A percentile compares a stretch with the other conserved stretches of the same genome.
These are phyloP conservation scores for Apis florea DNA, from an alignment of 1,140 invertebrate genomes.

Conservation along the genomic window DNA sequence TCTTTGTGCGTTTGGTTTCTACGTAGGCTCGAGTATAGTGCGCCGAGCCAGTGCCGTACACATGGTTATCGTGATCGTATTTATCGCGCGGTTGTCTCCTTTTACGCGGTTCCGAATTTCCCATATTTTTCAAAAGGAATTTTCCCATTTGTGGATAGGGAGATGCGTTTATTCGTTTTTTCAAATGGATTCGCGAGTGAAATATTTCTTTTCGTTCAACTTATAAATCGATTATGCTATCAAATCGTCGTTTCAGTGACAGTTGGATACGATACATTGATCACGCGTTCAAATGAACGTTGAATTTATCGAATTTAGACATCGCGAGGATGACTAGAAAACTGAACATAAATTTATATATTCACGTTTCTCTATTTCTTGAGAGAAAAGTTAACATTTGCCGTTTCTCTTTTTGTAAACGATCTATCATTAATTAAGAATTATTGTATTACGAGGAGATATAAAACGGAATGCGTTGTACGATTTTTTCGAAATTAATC, in stretches of 20 bases:
- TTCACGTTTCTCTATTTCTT: too few species aligned
- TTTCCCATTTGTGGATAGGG: not conserved
- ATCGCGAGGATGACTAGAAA: too few species aligned
- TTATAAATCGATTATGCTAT: not conserved
- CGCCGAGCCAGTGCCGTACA: slow-evolving; percentile 27
- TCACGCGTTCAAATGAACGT: too few species aligned
- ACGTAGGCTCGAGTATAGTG: not conserved
- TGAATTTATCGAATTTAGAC: too few species aligned
- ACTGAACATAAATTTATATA: too few species aligned
- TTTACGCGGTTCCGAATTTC: slow-evolving; percentile 38
- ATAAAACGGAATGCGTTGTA: too few species aligned
- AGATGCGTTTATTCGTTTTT: slow-evolving; percentile 18
- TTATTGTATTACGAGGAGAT: too few species aligned
- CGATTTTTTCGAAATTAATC: too few species aligned
- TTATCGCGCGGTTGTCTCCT: slow-evolving; percentile 12
- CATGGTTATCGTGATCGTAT: not conserved
- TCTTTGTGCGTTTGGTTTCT: slow-evolving; percentile 49
- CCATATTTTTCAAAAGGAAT: slow-evolving; percentile 55
- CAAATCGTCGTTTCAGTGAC: not conserved
- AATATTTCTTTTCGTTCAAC: not conserved
- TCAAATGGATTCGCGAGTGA: not conserved
- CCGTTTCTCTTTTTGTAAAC: too few species aligned
- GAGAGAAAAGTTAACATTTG: too few species aligned
- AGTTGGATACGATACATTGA: too few species aligned
- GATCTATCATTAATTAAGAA: too few species aligned